Conservation (phyloP, 2,888 invertebrate species). For the Galerucella calmariensis region DNA sequence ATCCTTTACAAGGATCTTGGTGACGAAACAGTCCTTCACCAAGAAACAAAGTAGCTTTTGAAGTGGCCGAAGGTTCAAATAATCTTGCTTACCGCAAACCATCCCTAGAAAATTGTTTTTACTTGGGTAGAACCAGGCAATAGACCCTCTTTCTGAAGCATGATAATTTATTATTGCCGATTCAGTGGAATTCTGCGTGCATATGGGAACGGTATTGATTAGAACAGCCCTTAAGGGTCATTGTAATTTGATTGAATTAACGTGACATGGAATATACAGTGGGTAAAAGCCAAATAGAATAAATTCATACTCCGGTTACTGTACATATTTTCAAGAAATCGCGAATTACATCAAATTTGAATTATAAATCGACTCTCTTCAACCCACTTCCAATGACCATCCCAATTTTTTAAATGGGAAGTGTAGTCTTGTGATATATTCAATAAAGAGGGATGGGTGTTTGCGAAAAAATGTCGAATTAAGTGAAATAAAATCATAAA, state of each 20-base stretch:
- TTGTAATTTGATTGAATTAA: constrained; percentile 1
- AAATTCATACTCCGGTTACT: no score
- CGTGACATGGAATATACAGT: not conserved
- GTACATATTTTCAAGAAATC: no score
- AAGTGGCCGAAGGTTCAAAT: constrained; percentile 50
- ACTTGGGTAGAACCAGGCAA: constrained; percentile 36
- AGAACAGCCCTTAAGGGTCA: not conserved
- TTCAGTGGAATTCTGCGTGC: not conserved
- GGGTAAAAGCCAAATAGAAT: no score
- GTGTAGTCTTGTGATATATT: no score
- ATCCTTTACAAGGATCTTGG: constrained; percentile 21
- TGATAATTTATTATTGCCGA: constrained; percentile 14
- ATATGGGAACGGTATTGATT: not conserved
- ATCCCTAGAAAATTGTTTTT: constrained; percentile 41
- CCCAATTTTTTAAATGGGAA: no score
- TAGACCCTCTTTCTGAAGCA: not conserved
- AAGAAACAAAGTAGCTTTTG: constrained; percentile 46
- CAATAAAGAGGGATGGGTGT: no score
- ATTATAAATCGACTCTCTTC: no score
- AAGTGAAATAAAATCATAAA: no score
- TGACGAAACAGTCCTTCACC: constrained; percentile 33
- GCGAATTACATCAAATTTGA: no score
- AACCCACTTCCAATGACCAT: no score
- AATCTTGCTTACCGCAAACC: constrained; percentile 25
- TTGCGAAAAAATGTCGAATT: no score